phyloP scores from a whole-genome alignment of 64 coral and sea anemone genomes.

The Montipora efflorescens region DNA sequence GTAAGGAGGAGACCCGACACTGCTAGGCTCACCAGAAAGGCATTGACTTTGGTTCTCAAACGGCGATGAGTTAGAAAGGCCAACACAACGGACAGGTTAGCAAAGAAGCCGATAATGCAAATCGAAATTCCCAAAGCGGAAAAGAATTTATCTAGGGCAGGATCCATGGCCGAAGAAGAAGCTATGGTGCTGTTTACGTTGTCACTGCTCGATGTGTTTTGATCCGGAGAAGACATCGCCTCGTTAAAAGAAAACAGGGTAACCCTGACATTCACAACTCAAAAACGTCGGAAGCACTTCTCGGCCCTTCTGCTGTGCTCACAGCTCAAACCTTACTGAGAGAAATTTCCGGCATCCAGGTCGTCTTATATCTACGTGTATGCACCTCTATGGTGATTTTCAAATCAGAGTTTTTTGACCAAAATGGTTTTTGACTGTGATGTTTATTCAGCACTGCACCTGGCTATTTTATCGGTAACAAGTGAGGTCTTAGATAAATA shows the following conservation, averaged over 20 bases:
- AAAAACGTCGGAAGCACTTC: background rate
- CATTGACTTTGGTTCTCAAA: slow-evolving; percentile 68
- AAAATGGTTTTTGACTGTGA: background rate
- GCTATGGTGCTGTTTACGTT: background rate
- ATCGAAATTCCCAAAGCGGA: slow-evolving; percentile 36
- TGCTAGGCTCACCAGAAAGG: slow-evolving; percentile 60
- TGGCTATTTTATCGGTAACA: slow-evolving; percentile 13
- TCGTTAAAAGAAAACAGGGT: background rate
- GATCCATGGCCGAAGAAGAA: background rate
- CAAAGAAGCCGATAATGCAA: slow-evolving; percentile 12
- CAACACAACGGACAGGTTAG: slow-evolving; percentile 51
- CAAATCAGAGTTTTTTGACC: slow-evolving; percentile 22
- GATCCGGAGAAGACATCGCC: slow-evolving; percentile 1
- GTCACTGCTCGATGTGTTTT: slow-evolving; percentile 12
- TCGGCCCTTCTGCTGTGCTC: background rate
- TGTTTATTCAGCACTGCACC: slow-evolving; percentile 41
- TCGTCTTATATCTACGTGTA: background rate
- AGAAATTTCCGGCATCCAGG: background rate
- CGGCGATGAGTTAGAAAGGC: slow-evolving; percentile 55
- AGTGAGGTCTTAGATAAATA: background rate
- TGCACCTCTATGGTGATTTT: background rate
- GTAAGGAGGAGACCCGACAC: slow-evolving; percentile 47
- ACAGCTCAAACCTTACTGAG: background rate
- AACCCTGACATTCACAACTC: too few relatives aligned
- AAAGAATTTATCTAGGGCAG: slow-evolving; percentile 26